Conservation (phyloP, 2,888 invertebrate genomes). For the Strigamia crassipes region DNA sequence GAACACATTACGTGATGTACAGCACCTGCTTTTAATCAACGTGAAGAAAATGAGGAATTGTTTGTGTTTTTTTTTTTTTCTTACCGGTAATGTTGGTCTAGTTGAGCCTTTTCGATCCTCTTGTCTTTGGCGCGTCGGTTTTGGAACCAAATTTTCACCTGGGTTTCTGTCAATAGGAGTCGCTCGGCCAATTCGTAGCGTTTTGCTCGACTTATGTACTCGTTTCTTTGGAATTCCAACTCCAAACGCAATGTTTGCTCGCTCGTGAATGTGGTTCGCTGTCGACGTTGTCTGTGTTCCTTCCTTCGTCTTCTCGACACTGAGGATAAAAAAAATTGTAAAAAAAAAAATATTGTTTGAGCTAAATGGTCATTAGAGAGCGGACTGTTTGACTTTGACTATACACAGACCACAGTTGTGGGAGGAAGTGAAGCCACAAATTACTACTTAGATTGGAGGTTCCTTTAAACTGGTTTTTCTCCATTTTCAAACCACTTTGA, state of each 20-base stretch:
- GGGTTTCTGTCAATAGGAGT: slow-evolving; percentile 72
- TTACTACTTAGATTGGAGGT: background rate
- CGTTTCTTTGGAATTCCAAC: slow-evolving; percentile 86
- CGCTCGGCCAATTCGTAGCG: slow-evolving; percentile 77
- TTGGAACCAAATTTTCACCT: slow-evolving; percentile 92
- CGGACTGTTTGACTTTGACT: too few species aligned
- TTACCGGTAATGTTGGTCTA: slow-evolving; percentile 94
- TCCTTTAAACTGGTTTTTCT: background rate
- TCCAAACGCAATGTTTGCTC: slow-evolving; percentile 90
- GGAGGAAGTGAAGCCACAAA: background rate
- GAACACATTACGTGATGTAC: background rate
- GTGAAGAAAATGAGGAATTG: background rate
- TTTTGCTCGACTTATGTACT: slow-evolving; percentile 87
- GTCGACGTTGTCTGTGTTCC: slow-evolving; percentile 83
- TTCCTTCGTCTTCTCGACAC: slow-evolving; percentile 84
- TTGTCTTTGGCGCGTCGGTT: slow-evolving; percentile 95
- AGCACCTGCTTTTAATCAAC: background rate
- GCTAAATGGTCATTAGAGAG: background rate
- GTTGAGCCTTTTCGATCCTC: slow-evolving; percentile 90
- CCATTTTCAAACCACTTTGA: background rate
- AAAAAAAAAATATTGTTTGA: background rate
- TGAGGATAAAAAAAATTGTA: slow-evolving; percentile 58
- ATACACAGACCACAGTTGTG: background rate
- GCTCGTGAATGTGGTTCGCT: slow-evolving; percentile 91
- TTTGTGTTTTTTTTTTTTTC: too few species aligned